phyloP scores from a whole-genome alignment of 2,888 invertebrate species.

The Drosophila quasianomalipes region DNA sequence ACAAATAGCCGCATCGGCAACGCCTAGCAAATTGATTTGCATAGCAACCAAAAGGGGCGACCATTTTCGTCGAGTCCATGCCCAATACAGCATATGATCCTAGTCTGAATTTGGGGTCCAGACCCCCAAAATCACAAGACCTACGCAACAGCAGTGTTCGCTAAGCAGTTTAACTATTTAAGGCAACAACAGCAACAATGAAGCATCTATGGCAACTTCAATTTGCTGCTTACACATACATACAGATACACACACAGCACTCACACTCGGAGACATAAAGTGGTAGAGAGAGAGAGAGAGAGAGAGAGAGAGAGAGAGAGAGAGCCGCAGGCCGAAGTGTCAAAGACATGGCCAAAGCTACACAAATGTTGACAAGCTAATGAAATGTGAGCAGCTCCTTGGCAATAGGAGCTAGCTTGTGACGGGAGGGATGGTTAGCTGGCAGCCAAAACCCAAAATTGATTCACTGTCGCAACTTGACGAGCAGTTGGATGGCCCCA shows the following conservation, averaged over 20 bases:
- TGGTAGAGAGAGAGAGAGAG: conserved; percentile 11
- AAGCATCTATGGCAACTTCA: conserved; percentile 69
- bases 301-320: conserved; percentile 9
- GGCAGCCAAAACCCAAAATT: conserved; percentile 58
- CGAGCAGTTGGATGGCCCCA: conserved; percentile 18
- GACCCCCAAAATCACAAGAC: conserved; percentile 47
- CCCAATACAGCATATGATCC: conserved; percentile 36
- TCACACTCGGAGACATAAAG: too few species aligned
- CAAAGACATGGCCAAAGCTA: conserved; percentile 74
- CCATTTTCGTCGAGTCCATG: conserved; percentile 7
- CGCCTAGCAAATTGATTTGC: conserved; percentile 71
- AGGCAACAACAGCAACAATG: conserved; percentile 63
- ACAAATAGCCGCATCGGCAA: conserved; percentile 53
- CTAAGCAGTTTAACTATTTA: conserved; percentile 81
- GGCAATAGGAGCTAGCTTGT: conserved; percentile 33
- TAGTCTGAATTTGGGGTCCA: conserved; percentile 21
- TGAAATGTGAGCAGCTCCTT: conserved; percentile 75
- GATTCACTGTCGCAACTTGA: conserved; percentile 67
- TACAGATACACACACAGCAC: neutral
- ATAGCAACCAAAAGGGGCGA: conserved; percentile 63
- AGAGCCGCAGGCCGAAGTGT: conserved; percentile 77
- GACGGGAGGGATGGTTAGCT: neutral
- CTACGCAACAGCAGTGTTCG: conserved; percentile 39
- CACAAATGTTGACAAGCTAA: conserved; percentile 81
- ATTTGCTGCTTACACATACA: conserved; percentile 39